Base-by-base conservation (phyloP, 92 coral and sea anemone species). In the Pocillopora grandis region DNA sequence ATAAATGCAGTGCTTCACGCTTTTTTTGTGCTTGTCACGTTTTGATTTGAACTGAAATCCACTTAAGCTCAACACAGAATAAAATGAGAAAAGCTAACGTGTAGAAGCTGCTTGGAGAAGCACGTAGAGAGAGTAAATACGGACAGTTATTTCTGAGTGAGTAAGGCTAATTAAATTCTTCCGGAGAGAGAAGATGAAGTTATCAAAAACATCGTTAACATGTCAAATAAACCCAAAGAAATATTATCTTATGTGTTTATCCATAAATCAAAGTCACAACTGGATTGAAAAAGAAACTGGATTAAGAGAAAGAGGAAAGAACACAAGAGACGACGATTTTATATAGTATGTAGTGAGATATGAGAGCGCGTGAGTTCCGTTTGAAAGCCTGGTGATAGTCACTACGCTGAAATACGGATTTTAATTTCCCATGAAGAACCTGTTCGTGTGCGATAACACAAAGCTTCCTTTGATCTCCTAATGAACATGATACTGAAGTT, bases 1-100 rank as follows among this genome's bases (percentile, higher is more conserved):
- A 81, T 81, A 81, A 81, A 59, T 60, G 35, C 69, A 15, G 74
- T 52, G 63, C 65, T 79, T 66, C 83, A 81, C 77, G 77, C 21
- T 58, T 81, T 81, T 48, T 57, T 31, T 57, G 2, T 12, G 42
- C 69, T 81, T 71, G 71, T 71, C 78, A 70, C 71, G 70, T 57
- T 52, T 6, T 12, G 57, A 35, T 70, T 2, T 31, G 5, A 59
- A 36, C 35, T 42, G 20, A 14, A 35, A 14, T 59, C 62, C 31
- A 9, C 76, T 9, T 60, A 55, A 42, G 52, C 52, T 42, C 52
- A 42, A 42, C 36, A 20, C 55, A 20, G 52, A 35, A 59, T n/a
- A 27, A 58, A 23, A 70, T 11, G 12, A 17, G 6, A 0, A 13
- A 21, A 20, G 16, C 17, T n/a, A 36, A 55, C 8, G 52, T 42